phyloP scores from a whole-genome alignment of 2,113 vertebrate genomes.

The human (Homo sapiens) region DNA sequence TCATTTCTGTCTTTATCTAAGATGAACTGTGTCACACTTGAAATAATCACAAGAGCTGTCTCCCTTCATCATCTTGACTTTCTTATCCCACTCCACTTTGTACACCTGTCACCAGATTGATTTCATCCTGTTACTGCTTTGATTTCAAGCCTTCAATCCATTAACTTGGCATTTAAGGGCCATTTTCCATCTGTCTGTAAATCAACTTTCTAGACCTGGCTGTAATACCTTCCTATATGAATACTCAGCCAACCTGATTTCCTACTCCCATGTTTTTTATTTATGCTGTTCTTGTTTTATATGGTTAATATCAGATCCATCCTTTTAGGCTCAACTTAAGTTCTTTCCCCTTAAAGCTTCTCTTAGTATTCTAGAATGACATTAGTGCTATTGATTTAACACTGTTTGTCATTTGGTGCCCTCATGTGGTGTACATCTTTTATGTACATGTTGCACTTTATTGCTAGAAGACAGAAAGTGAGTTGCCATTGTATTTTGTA shows the following conservation, averaged over 20 bases:
- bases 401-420: neutral
- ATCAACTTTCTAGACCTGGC: neutral
- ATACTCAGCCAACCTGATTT: neutral
- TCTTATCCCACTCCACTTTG: neutral
- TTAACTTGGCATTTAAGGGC: neutral
- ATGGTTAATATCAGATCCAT: neutral
- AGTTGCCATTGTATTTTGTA: neutral
- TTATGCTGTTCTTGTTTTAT: neutral
- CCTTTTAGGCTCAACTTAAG: neutral
- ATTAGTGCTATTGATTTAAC: neutral
- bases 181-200: neutral
- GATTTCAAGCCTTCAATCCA: conserved; percentile 1
- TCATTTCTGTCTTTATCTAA: neutral
- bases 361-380: conserved; percentile 17
- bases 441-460: neutral
- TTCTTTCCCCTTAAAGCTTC: neutral
- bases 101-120: neutral
- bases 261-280: neutral
- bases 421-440: neutral
- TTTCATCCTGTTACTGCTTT: neutral
- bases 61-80: conserved; percentile 30
- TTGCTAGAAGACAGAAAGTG: neutral
- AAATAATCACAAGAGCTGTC: neutral
- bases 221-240: neutral
- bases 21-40: neutral